These are phyloP conservation scores for Caerostris darwini DNA, from an alignment of 1,140 invertebrate genomes.

Conservation along the genomic window DNA sequence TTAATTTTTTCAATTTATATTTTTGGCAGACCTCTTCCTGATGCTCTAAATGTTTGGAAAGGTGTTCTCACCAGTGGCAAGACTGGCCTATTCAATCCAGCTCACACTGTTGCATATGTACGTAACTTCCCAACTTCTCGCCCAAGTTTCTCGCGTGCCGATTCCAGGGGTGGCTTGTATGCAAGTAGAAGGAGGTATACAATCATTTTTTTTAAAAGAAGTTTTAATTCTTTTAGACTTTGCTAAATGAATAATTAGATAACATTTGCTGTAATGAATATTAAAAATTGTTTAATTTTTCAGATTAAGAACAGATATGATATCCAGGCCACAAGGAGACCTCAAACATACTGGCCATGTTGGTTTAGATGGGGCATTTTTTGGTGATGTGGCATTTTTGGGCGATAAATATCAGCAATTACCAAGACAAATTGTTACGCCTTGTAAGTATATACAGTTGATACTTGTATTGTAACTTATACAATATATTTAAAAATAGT, in stretches of 20 bases:
- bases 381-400: constrained; percentile 95
- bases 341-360: constrained; percentile 98
- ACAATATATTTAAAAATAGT: no score
- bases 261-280: neutral
- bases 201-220: neutral
- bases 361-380: constrained; percentile 97
- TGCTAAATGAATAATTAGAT: neutral
- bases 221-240: neutral
- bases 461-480: no score
- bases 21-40: constrained; percentile 76
- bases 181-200: constrained; percentile 83
- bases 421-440: constrained; percentile 92
- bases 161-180: constrained; percentile 69
- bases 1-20: neutral
- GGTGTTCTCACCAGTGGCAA: constrained; percentile 92
- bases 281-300: constrained; percentile 28
- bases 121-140: constrained; percentile 89
- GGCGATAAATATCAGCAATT: constrained; percentile 89
- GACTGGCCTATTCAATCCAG: constrained; percentile 94
- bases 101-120: constrained; percentile 92
- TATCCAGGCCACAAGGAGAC: constrained; percentile 97
- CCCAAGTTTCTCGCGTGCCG: constrained; percentile 82
- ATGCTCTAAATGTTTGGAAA: constrained; percentile 87
- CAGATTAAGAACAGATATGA: constrained; percentile 92
- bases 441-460: constrained; percentile 86